Evolutionary conservation across 2,888 invertebrate genomes (phyloP).

Genomic region (Busseola fusca): DNA sequence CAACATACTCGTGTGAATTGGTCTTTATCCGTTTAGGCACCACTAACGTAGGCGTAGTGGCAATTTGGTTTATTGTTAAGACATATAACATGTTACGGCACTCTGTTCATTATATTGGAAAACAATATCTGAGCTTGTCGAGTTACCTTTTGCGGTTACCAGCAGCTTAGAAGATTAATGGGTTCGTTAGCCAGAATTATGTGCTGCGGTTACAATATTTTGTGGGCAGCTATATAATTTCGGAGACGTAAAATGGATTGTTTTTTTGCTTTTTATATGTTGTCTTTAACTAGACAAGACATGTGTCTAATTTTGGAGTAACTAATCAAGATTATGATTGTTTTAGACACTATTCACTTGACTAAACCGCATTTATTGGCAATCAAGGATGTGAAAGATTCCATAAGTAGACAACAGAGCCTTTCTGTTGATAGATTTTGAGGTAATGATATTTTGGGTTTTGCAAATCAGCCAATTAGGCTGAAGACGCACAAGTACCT

Average conservation of each 20-base stretch:
- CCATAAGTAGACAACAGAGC: background rate
- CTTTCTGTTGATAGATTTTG: background rate
- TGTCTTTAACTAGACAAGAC: background rate
- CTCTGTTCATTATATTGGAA: slow-evolving; percentile 39
- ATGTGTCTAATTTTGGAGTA: slow-evolving; percentile 1
- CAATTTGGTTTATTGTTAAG: slow-evolving; percentile 36
- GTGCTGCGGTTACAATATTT: slow-evolving; percentile 33
- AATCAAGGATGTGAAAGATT: background rate
- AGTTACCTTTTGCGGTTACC: slow-evolving; percentile 50
- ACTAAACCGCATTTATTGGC: background rate
- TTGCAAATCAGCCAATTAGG: background rate
- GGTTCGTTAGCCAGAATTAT: slow-evolving; percentile 36
- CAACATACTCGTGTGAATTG: slow-evolving; percentile 25
- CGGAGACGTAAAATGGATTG: background rate
- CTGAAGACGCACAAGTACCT: too few relatives aligned
- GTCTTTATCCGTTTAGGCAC: slow-evolving; percentile 35
- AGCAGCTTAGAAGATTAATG: slow-evolving; percentile 52
- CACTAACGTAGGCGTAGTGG: slow-evolving; percentile 26
- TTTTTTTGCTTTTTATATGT: background rate
- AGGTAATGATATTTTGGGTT: background rate
- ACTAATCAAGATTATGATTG: background rate
- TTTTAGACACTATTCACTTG: background rate
- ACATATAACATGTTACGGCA: slow-evolving; percentile 36
- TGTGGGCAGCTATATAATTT: slow-evolving; percentile 28
- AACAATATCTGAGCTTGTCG: slow-evolving; percentile 45